phyloP scores from a whole-genome alignment of 92 coral and sea anemone genomes.

The Zoanthus solanderi region DNA sequence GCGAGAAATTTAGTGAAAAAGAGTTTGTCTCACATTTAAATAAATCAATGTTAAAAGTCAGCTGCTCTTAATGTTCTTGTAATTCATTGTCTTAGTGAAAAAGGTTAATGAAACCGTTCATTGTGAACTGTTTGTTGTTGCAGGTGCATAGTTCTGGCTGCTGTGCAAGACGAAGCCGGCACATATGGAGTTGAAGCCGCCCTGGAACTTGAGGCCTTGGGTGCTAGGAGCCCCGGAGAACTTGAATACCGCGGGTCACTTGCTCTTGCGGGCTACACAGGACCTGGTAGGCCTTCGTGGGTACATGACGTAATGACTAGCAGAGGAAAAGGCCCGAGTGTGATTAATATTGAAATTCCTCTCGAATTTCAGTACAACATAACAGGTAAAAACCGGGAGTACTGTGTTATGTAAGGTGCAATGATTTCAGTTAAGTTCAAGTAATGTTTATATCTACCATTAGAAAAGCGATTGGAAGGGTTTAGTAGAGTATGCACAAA shows the following conservation, averaged over 20 bases:
- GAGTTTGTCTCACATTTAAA: too few species aligned
- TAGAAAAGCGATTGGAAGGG: too few species aligned
- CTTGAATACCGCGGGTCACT: constrained; percentile 17
- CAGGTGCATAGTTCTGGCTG: constrained; percentile 26
- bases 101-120: background rate
- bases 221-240: background rate
- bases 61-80: too few species aligned
- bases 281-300: constrained; percentile 30
- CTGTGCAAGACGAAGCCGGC: constrained; percentile 31
- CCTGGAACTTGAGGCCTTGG: background rate
- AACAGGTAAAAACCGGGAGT: constrained; percentile 5
- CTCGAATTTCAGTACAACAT: background rate
- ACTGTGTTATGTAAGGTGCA: too few species aligned
- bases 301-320: constrained; percentile 4
- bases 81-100: too few species aligned
- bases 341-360: background rate
- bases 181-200: background rate
- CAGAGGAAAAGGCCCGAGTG: constrained; percentile 26
- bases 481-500: too few species aligned
- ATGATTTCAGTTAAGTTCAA: too few species aligned
- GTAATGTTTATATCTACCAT: too few species aligned
- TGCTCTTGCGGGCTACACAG: constrained; percentile 40
- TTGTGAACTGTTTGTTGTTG: background rate
- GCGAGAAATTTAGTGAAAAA: too few species aligned
- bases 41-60: too few species aligned